A percentile compares a stretch with the other conserved stretches of the same genome.
Evolutionary conservation across 64 coral and sea anemone genomes (phyloP).

Genomic region (Catalaphyllia jardinei): DNA sequence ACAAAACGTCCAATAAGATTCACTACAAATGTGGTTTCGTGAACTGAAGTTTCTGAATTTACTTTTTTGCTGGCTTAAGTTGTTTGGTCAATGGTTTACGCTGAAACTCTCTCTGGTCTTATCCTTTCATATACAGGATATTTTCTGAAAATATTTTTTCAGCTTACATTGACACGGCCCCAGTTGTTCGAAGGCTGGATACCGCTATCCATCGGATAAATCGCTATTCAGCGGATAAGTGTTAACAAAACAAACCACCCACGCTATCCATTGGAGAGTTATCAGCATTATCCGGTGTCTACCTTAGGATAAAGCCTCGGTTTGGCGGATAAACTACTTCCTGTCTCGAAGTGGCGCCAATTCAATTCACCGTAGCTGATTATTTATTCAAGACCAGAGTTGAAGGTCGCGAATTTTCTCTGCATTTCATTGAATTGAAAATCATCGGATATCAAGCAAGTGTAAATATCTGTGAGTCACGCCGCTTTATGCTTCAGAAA

Average conservation of each 20-base stretch:
- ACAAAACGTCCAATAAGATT: too few relatives aligned
- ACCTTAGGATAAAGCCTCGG: not conserved
- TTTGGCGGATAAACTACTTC: constrained; percentile 1
- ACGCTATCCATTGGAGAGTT: too few relatives aligned
- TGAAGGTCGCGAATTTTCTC: constrained; percentile 47
- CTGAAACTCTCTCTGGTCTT: not conserved
- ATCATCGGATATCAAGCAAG: constrained; percentile 36
- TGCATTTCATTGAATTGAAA: constrained; percentile 55
- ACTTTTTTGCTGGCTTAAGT: not conserved
- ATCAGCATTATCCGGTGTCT: too few relatives aligned
- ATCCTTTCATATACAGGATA: not conserved
- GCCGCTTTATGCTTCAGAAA: constrained; percentile 23
- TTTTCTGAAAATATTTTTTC: too few relatives aligned
- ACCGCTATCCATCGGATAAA: too few relatives aligned
- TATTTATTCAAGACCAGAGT: constrained; percentile 41
- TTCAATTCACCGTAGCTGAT: constrained; percentile 37
- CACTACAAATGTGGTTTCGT: too few relatives aligned
- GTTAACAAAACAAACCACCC: too few relatives aligned
- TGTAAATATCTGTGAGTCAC: constrained; percentile 37
- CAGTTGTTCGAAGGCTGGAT: too few relatives aligned
- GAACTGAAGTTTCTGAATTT: too few relatives aligned
- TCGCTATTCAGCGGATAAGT: too few relatives aligned
- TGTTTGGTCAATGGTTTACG: not conserved
- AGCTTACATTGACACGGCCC: too few relatives aligned
- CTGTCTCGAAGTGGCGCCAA: constrained; percentile 54